Conservation (phyloP, 2,113 vertebrate species). For the Xenus cinereus region DNA sequence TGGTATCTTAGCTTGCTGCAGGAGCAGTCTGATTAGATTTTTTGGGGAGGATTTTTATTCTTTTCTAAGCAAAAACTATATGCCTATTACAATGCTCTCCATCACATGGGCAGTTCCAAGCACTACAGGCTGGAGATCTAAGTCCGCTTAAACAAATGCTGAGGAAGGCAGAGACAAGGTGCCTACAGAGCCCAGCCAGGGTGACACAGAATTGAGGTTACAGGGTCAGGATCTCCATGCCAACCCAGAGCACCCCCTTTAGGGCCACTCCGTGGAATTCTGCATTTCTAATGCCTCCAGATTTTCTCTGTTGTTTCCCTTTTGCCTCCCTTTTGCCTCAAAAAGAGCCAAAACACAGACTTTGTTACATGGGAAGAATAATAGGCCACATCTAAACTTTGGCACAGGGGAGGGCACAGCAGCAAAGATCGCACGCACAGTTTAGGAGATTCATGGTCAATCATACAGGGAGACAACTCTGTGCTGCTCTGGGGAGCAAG, state of each 20-base stretch:
- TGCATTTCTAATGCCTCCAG: neutral
- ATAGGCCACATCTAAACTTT: neutral
- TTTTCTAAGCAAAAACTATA: neutral
- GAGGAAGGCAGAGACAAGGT: neutral
- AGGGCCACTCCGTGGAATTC: neutral
- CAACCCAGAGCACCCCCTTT: neutral
- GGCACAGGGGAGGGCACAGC: neutral
- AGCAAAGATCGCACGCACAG: fast-evolving
- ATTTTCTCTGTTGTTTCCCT: neutral
- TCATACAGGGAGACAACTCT: neutral
- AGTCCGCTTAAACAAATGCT: neutral
- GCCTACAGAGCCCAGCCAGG: neutral
- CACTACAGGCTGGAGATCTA: neutral
- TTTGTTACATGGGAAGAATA: neutral
- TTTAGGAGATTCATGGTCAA: neutral
- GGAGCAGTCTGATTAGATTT: neutral
- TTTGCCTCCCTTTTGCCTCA: neutral
- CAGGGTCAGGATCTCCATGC: neutral
- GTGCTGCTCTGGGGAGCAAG: neutral
- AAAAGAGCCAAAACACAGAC: neutral
- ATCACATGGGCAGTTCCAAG: neutral
- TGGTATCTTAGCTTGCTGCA: neutral
- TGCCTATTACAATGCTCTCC: neutral
- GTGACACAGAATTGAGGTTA: neutral
- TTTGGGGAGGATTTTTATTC: neutral